Evolutionary conservation across 2,797 vertebrate genomes (phyloP), one percentile per base, ranked within the genome.

Genomic region (Vultur gryphus): DNA sequence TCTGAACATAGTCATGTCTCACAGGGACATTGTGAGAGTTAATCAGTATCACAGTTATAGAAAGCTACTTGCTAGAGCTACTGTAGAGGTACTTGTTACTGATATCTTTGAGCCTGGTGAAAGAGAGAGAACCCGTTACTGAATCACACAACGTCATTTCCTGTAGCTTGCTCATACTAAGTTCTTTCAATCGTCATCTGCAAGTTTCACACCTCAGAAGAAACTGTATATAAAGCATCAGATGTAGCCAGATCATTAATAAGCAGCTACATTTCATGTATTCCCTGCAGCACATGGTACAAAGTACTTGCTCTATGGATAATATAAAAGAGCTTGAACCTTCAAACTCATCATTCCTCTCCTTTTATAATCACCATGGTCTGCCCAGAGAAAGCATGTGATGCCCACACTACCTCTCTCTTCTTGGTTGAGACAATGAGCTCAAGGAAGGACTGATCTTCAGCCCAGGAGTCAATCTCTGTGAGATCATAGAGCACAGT

Each of bases 391-490:
- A 89, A 80, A 77, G 16, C 43, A 69, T 7, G 5, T 2, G 2
- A 29, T n/a, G n/a, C 51, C 70, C 59, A 84, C 57, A 92, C 44
- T 97, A 99, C 99, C 98, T 99, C 98, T 97, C 93, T 98, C 89
- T 98, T 98, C 87, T 98, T 98, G 89, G 99, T 99, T 91, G 98
- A 98, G 33, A 99, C 99, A 44, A 99, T 98, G 35, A 99, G 98
- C 96, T 99, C 99, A 72, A 99, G 98, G 90, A 99, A 99, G 4
- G 99, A 99, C 94, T 98, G 95, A 39, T 98, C 95, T 79, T 99
- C 99, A 5, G 98, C 99, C 98, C 99, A 99, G 10, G 99, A 99
- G 94, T 99, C 99, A 14, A 99, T 99, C 97, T 99, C 99, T 0
- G 98, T 99, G 92, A 99, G 98, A 97, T 99, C 99, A 8, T 99